Conservation (phyloP, 2,113 vertebrate species). For the Pionites leucogaster region DNA sequence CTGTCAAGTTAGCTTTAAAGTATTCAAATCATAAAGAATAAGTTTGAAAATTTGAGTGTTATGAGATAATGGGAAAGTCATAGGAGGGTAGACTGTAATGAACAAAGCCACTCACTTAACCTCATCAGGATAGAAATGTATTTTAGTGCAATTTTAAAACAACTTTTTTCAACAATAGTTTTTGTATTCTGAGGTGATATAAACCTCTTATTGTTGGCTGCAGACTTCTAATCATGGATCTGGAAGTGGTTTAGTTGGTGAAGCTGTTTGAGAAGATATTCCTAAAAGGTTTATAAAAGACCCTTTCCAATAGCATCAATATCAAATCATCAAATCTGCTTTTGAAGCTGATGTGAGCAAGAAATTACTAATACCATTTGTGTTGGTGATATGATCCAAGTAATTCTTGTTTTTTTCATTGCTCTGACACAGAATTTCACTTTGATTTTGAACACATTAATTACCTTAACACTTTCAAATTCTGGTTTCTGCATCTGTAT, state of each 20-base stretch:
- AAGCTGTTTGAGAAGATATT: neutral
- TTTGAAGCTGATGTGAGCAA: neutral
- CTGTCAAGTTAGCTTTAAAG: neutral
- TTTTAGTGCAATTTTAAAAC: neutral
- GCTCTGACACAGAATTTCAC: neutral
- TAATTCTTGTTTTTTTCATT: neutral
- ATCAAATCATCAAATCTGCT: neutral
- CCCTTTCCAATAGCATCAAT: neutral
- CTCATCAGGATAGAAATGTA: neutral
- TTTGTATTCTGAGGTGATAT: neutral
- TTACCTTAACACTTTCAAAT: neutral
- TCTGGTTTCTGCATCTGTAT: neutral
- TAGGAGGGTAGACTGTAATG: neutral
- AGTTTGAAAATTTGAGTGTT: neutral
- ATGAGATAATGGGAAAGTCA: neutral
- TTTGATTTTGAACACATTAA: neutral
- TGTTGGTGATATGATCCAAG: neutral
- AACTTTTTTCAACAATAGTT: neutral
- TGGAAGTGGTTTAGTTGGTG: neutral
- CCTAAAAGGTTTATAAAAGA: neutral
- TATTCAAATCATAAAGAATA: neutral
- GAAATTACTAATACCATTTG: neutral
- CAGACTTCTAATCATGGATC: neutral
- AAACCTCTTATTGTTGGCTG: neutral
- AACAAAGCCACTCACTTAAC: neutral